Base-by-base conservation (phyloP, 2,888 invertebrate species). In the Drosophila dives region DNA sequence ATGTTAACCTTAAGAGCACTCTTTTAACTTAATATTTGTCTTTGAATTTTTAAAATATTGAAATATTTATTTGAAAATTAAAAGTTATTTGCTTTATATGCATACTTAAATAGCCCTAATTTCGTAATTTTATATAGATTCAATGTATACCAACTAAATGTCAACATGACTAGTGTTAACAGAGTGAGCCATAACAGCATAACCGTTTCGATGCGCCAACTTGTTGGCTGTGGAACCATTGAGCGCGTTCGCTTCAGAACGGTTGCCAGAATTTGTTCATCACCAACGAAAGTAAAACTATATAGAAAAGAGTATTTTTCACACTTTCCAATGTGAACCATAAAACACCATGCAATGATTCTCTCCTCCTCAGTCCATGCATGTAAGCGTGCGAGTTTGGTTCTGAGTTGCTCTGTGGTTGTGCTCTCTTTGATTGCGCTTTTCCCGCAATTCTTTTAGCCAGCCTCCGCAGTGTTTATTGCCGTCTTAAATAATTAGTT, bases 281-380 rank as follows among this genome's bases (percentile, higher is more conserved):
- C 74, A 45, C 72, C 69, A 72, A 83, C 75, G 86, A 88, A 85
- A 88, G 86, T 82, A 78, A 88, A 88, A 85, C 53, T 70, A 48
- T 65, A 48, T 23, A 26, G 45, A 65, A 20, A 65, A 65, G 72
- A 59, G 50, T 36, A 60, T 53, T 64, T 73, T 85, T 84, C 85
- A 89, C 87, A 84, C 85, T 84, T 84, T 84, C 72, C 71, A 84
- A 56, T 69, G 78, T 72, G 26, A n/a, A 29, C 12, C 15, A 85
- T 85, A 89, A 85, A 84, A 75, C 67, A 64, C 63, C 59, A 55
- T 61, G 58, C 54, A 67, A 71, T 64, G 55, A 38, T 26, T 61
- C 49, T 50, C 58, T 40, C 33, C 32, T 36, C 64, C 26, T 26
- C 49, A 72, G 38, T 15, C 38, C 10, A 8, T 23, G 45, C 45